Evolutionary conservation across 2,888 invertebrate species (phyloP).

Genomic region (Diploptera punctata): DNA sequence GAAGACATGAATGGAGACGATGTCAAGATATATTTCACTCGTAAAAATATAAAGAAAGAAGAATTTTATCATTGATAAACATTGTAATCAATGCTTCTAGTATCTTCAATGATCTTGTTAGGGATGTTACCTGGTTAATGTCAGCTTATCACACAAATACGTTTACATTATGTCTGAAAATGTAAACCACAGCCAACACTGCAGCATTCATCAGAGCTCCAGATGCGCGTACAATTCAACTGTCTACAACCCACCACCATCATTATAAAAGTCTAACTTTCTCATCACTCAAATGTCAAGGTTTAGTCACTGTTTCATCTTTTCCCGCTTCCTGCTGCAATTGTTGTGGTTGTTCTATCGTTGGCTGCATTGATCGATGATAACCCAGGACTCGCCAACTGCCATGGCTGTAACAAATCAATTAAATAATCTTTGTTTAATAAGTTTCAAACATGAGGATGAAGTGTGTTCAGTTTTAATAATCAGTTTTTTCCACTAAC

Average conservation of each 20-base stretch:
- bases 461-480: slow-evolving; percentile 17
- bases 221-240: neutral
- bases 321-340: neutral
- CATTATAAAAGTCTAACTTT: too few species aligned
- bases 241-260: neutral
- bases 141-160: too few species aligned
- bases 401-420: slow-evolving; percentile 20
- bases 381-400: slow-evolving; percentile 8
- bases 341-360: neutral
- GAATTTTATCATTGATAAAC: too few species aligned
- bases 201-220: neutral
- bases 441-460: neutral
- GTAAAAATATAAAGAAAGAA: too few species aligned
- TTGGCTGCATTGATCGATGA: neutral
- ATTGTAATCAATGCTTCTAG: too few species aligned
- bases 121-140: too few species aligned
- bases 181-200: neutral
- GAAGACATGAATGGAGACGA: too few species aligned
- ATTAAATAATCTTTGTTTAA: neutral
- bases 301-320: neutral
- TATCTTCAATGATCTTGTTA: too few species aligned
- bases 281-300: neutral
- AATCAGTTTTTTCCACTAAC: slow-evolving; percentile 28
- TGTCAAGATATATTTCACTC: too few species aligned
- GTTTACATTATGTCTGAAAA: neutral